Percentiles rank a stretch among this genome's conserved stretches.
These are phyloP conservation scores for Drepana falcataria DNA, from an alignment of 2,888 invertebrate species.

Conservation along the genomic window DNA sequence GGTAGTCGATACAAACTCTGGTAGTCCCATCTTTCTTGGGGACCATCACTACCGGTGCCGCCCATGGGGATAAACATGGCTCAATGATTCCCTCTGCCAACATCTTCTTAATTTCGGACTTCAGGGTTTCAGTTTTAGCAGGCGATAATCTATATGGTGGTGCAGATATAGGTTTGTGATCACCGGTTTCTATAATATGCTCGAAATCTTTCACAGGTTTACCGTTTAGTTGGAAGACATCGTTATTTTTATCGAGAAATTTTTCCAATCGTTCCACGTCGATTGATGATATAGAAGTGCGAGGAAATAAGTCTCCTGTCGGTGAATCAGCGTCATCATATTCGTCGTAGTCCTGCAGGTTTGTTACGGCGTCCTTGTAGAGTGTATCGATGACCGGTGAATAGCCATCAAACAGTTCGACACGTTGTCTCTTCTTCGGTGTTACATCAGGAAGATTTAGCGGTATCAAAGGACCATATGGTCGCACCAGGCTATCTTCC, in stretches of 20 bases:
- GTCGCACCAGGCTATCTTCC: neutral
- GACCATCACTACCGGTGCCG: constrained; percentile 23
- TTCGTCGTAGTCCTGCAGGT: no score
- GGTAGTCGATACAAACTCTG: constrained; percentile 29
- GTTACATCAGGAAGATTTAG: no score
- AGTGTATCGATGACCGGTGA: no score
- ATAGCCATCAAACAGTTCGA: no score
- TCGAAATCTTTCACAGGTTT: neutral
- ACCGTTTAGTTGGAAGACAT: constrained; percentile 5
- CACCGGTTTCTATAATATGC: constrained; percentile 4
- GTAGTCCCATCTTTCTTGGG: constrained; percentile 22
- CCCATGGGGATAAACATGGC: constrained; percentile 27
- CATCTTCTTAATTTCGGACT: constrained; percentile 13
- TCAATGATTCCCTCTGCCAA: constrained; percentile 26
- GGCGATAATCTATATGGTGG: constrained; percentile 8
- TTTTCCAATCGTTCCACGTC: neutral
- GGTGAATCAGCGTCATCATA: no score
- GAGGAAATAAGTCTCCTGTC: no score
- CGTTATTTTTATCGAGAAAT: neutral
- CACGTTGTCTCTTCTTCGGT: no score
- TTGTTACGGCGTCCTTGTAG: no score
- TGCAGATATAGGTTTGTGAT: constrained; percentile 4
- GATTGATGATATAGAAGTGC: no score
- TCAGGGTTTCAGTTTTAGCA: constrained; percentile 7
- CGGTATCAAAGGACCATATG: no score